These are phyloP conservation scores for human (Homo sapiens) DNA, from an alignment of 2,113 vertebrate species.

Conservation along the genomic window GRCh38 chr22:35966001-35966500, in stretches of 20 bases:
- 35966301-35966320: background rate
- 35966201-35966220: conserved; percentile 25
- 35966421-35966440: background rate
- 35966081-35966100: background rate
- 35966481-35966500: rapidly evolving
- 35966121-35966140: background rate
- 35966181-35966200: background rate
- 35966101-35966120: background rate
- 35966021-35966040: background rate
- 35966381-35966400: background rate
- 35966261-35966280: background rate
- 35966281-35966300: background rate
- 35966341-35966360: background rate
- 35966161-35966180: background rate
- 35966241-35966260: background rate
- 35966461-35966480: background rate
- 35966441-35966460: background rate
- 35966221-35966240: background rate
- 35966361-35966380: background rate
- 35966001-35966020: background rate
- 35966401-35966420: background rate
- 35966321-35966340: background rate
- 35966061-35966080: background rate
- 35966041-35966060: background rate
- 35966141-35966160: background rate